Evolutionary conservation across 2,888 invertebrate genomes (phyloP), one percentile per base, ranked within the genome.

Genomic region (Hirtodrosophila histrioides): DNA sequence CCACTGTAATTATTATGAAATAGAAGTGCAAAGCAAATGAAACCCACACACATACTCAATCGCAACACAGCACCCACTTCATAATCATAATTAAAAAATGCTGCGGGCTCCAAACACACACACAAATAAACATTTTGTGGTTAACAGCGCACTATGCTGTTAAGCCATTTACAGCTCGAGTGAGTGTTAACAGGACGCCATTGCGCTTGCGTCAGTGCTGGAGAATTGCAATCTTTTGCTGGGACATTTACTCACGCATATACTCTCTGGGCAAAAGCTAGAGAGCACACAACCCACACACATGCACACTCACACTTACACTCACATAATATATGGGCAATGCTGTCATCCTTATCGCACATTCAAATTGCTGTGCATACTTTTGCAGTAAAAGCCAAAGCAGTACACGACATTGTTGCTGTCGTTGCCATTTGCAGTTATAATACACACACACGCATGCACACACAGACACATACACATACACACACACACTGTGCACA

Each of bases 11-110:
- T 64, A 69, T 65, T 36, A 44, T 39, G 12, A 43, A 49, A 67
- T 46, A 46, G 40, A 61, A 65, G 54, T 66, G 69, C 40, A 66
- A 56, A 70, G 74, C 41, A 66, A 51, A 69, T 46, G 50, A 46
- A 62, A n/a, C 46, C 17, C 31, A 46, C 45, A 44, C 27, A 49
- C 31, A 29, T 24, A 29, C 31, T 36, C 39, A 44, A n/a, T 24
- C 33, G 11, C 29, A 54, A 48, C 41, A 48, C 56, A 67, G 57
- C 69, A 55, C 69, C 73, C 62, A 74, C 73, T 66, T 75, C 62
- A 79, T 78, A 78, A 78, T 57, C 75, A 79, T 75, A 82, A 80
- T 80, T 79, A 78, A 75, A 61, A 56, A 58, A 46, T 67, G 40
- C 69, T 57, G 35, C 43, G 45, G 11, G 41, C 10, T 44, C 46